These are phyloP conservation scores for Tragelaphus imberbis DNA, from an alignment of 2,113 vertebrate genomes.

Conservation along the genomic window DNA sequence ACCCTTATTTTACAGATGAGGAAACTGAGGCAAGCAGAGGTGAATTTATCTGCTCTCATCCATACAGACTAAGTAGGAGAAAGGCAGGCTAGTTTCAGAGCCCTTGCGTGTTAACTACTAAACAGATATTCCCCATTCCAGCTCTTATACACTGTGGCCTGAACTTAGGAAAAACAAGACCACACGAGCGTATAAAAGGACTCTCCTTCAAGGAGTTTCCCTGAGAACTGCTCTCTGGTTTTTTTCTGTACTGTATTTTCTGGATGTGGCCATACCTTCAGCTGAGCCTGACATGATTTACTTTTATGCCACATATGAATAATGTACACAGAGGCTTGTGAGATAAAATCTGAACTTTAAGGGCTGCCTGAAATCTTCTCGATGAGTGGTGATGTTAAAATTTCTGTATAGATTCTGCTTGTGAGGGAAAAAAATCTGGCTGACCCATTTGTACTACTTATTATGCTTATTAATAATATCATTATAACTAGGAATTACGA, in stretches of 20 bases:
- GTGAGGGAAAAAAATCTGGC: neutral
- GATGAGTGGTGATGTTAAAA: neutral
- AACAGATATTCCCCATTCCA: neutral
- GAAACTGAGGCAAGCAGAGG: neutral
- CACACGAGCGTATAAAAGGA: neutral
- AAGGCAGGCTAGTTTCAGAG: neutral
- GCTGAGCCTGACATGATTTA: neutral
- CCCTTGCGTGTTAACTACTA: neutral
- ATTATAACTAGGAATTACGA: neutral
- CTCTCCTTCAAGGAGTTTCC: neutral
- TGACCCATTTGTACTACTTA: neutral
- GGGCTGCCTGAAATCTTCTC: neutral
- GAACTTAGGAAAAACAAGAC: neutral
- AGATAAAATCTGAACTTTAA: constrained; percentile 11
- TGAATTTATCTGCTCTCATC: neutral
- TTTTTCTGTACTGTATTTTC: neutral
- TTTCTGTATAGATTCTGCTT: neutral
- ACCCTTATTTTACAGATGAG: neutral
- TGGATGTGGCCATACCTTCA: neutral
- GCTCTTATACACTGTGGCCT: neutral
- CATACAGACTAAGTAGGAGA: neutral
- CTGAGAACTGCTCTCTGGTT: neutral
- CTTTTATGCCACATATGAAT: neutral
- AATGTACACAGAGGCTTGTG: neutral
- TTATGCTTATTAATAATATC: neutral